phyloP scores from a whole-genome alignment of 2,113 vertebrate genomes.

The Trogon surrucura region DNA sequence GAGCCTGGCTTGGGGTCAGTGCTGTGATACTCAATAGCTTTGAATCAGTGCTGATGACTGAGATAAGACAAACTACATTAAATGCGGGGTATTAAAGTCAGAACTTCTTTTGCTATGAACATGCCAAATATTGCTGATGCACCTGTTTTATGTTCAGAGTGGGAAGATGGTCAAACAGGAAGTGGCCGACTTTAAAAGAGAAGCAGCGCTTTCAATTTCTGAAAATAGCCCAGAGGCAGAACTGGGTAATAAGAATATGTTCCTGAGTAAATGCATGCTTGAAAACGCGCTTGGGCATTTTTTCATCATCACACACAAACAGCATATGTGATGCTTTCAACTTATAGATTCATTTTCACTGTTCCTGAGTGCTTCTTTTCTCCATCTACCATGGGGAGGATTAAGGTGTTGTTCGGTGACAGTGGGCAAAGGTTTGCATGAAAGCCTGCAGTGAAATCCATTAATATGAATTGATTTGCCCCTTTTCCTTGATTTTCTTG shows the following conservation, averaged over 20 bases:
- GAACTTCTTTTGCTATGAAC: slow-evolving; percentile 44
- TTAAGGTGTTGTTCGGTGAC: neutral
- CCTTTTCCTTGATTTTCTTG: neutral
- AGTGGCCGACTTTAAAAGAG: slow-evolving; percentile 74
- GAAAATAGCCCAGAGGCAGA: slow-evolving; percentile 75
- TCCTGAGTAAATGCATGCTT: slow-evolving; percentile 48
- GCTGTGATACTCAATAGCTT: slow-evolving; percentile 62
- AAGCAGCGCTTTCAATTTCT: slow-evolving; percentile 65
- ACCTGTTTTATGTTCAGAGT: slow-evolving; percentile 77
- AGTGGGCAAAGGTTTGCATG: neutral
- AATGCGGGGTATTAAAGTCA: slow-evolving; percentile 50
- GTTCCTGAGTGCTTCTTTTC: neutral
- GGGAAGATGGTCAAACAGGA: slow-evolving; percentile 73
- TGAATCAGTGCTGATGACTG: slow-evolving; percentile 69
- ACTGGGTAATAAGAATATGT: slow-evolving; percentile 64
- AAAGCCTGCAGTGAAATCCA: neutral
- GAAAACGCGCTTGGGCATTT: neutral
- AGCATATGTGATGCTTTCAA: neutral
- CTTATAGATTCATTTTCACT: neutral
- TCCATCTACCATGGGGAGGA: neutral
- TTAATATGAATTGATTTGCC: neutral
- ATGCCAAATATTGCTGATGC: slow-evolving; percentile 68
- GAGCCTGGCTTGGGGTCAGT: slow-evolving; percentile 66
- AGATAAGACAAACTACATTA: slow-evolving; percentile 66
- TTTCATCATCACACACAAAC: neutral